phyloP scores from a whole-genome alignment of 2,113 vertebrate species.

The Atlantisia rogersi region DNA sequence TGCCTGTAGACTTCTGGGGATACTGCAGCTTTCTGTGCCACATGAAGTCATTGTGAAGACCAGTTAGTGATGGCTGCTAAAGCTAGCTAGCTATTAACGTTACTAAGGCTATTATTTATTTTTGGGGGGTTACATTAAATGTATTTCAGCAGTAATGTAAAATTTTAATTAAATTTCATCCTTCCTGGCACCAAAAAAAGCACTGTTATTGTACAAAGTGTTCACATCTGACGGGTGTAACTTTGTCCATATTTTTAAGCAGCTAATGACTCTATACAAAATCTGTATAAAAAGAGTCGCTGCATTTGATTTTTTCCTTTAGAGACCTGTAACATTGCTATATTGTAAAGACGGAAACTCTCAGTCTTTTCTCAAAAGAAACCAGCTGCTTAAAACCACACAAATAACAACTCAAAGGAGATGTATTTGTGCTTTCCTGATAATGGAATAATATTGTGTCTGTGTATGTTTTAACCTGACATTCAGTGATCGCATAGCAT shows the following conservation, averaged over 20 bases:
- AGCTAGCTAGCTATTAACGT: neutral
- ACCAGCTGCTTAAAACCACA: neutral
- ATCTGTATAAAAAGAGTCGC: fast-evolving
- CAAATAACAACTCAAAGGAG: neutral
- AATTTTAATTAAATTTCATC: neutral
- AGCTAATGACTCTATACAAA: neutral
- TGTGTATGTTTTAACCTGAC: neutral
- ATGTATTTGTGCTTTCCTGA: neutral
- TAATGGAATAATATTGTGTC: neutral
- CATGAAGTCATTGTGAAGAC: neutral
- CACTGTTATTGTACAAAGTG: neutral
- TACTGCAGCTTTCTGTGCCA: neutral
- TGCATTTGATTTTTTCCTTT: neutral
- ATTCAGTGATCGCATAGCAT: neutral
- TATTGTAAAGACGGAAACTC: neutral
- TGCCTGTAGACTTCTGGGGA: neutral
- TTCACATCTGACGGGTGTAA: neutral
- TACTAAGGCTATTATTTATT: neutral
- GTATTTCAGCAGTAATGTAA: neutral
- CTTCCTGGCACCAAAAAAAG: neutral
- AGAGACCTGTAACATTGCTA: neutral
- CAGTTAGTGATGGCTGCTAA: neutral
- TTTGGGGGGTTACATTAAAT: neutral
- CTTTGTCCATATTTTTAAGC: neutral
- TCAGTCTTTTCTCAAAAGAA: neutral